A percentile compares a stretch with the other conserved stretches of the same genome.
phyloP scores from a whole-genome alignment of 2,797 vertebrate genomes.

The Muscicapa striata region DNA sequence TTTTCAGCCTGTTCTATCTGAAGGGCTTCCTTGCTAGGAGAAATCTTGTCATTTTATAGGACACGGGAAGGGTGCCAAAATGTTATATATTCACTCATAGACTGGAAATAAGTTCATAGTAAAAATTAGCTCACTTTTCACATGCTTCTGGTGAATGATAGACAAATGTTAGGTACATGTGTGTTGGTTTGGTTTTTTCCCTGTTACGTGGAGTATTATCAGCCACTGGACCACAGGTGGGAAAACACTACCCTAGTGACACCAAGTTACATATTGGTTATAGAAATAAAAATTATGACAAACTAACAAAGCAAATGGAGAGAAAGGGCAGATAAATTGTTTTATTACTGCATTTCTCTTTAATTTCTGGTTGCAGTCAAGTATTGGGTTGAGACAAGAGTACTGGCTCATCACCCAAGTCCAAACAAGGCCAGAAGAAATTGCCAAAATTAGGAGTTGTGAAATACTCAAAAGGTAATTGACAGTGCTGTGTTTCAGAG shows the following conservation, averaged over 20 bases:
- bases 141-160: neutral
- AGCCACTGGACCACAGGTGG: neutral
- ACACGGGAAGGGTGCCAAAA: neutral
- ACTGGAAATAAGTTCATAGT: neutral
- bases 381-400: fast-evolving
- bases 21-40: neutral
- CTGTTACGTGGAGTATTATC: neutral
- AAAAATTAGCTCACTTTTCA: neutral
- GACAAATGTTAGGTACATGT: neutral
- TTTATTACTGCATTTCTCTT: neutral
- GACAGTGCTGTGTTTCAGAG: neutral
- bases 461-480: neutral
- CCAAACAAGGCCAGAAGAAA: neutral
- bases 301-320: neutral
- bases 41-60: neutral
- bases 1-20: neutral
- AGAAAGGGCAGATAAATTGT: neutral
- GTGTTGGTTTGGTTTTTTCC: neutral
- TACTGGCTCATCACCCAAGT: neutral
- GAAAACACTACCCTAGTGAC: neutral
- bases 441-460: neutral
- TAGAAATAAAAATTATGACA: neutral
- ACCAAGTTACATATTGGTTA: neutral
- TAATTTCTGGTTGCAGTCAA: neutral
- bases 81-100: neutral